Evolutionary conservation across 2,113 vertebrate species (phyloP).

Genomic region (Vombatus ursinus): DNA sequence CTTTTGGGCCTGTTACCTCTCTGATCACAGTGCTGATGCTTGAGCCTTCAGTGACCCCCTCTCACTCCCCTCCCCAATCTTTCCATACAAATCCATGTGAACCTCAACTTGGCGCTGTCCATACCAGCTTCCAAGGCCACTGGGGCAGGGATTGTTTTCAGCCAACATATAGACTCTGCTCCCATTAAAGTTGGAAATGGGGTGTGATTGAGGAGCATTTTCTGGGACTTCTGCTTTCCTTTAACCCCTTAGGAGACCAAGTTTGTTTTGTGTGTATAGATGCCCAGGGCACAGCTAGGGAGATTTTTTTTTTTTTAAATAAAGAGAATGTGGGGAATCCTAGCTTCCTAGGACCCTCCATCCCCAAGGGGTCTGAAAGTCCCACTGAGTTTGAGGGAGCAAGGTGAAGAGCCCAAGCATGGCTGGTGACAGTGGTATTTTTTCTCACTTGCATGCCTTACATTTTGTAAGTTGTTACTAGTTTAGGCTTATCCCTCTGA

Average conservation of each 20-base stretch:
- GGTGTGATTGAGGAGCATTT: background rate
- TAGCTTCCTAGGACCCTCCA: background rate
- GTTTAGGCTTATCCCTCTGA: background rate
- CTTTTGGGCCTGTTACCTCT: background rate
- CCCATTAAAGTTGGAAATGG: background rate
- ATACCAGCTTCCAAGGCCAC: background rate
- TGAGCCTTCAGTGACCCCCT: background rate
- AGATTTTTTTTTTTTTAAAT: no score
- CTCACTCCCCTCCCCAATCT: background rate
- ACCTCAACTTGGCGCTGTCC: background rate
- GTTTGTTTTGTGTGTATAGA: no score
- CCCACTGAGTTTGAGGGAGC: background rate
- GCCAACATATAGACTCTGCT: background rate
- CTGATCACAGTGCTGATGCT: background rate
- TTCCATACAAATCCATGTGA: background rate
- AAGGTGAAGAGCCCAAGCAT: background rate
- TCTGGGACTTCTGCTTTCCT: background rate
- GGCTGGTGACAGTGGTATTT: background rate
- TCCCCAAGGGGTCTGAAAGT: background rate
- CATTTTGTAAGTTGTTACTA: background rate
- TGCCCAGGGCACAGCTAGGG: no score
- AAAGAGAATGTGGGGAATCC: no score
- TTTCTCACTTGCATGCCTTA: background rate
- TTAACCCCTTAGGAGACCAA: background rate
- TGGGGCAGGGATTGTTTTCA: background rate